A percentile compares a stretch with the other conserved stretches of the same genome.
These are phyloP conservation scores for Champsocephalus gunnari DNA, from an alignment of 2,797 vertebrate genomes.

Conservation along the genomic window DNA sequence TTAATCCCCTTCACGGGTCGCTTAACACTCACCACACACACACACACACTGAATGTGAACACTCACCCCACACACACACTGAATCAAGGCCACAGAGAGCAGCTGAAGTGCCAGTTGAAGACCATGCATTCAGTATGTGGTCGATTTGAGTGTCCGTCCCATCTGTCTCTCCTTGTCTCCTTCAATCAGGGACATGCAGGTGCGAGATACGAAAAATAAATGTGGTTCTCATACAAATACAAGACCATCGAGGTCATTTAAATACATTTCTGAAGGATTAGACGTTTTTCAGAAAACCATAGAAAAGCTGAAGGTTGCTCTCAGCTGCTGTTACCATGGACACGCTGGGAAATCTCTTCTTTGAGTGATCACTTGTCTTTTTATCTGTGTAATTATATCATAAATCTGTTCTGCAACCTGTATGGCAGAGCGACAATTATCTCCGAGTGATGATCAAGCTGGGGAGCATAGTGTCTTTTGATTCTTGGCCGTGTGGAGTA, in stretches of 20 bases:
- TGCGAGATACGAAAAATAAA: neutral
- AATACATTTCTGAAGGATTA: constrained; percentile 36
- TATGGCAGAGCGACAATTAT: constrained; percentile 53
- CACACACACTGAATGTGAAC: constrained; percentile 5
- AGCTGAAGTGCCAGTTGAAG: constrained; percentile 31
- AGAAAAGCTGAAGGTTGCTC: constrained; percentile 30
- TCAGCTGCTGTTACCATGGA: constrained; percentile 59
- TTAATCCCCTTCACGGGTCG: constrained; percentile 58
- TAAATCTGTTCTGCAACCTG: constrained; percentile 55
- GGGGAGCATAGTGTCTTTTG: constrained; percentile 54
- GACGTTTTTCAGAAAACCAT: constrained; percentile 19
- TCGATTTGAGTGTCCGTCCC: neutral
- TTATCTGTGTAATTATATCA: constrained; percentile 43
- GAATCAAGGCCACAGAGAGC: constrained; percentile 35
- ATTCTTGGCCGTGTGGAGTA: constrained; percentile 41
- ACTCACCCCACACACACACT: constrained; percentile 24
- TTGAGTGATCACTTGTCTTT: constrained; percentile 13
- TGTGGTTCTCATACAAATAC: neutral
- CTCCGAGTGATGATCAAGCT: constrained; percentile 54
- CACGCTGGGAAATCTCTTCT: constrained; percentile 26
- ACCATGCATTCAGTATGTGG: constrained; percentile 13
- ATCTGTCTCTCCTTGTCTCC: constrained; percentile 8
- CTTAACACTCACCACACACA: constrained; percentile 38
- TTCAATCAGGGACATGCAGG: constrained; percentile 13
- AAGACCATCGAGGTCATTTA: constrained; percentile 33